Conservation (phyloP, 2,797 vertebrate species). For the Monodelphis domestica region DNA sequence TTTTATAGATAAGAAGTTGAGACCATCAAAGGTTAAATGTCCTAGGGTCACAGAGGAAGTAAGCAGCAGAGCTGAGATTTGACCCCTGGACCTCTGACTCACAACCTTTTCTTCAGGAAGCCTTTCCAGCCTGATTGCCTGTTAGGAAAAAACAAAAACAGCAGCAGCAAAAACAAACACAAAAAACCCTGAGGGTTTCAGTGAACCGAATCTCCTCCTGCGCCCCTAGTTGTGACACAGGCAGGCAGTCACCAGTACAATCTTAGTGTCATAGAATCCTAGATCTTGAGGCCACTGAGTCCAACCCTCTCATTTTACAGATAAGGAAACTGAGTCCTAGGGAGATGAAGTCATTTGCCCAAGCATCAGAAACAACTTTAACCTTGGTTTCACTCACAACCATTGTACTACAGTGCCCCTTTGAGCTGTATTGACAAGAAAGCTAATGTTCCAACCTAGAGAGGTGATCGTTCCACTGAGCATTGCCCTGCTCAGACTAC, state of each 20-base stretch:
- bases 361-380: background rate
- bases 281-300: background rate
- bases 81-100: background rate
- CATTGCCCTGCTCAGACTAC: background rate
- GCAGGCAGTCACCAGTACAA: background rate
- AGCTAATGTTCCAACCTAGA: background rate
- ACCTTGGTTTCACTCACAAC: background rate
- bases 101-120: background rate
- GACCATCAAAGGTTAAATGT: background rate
- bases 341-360: no score
- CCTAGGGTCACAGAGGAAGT: background rate
- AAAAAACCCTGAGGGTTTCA: background rate
- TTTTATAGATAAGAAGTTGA: background rate
- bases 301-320: background rate
- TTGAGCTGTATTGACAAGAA: background rate
- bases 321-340: background rate
- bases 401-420: background rate
- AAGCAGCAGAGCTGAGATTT: background rate
- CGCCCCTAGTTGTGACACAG: background rate
- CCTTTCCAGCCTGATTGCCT: background rate
- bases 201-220: background rate
- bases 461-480: background rate
- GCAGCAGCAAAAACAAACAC: background rate
- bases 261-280: background rate
- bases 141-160: background rate